phyloP scores from a whole-genome alignment of 2,113 vertebrate species.

The Indicator maculatus region DNA sequence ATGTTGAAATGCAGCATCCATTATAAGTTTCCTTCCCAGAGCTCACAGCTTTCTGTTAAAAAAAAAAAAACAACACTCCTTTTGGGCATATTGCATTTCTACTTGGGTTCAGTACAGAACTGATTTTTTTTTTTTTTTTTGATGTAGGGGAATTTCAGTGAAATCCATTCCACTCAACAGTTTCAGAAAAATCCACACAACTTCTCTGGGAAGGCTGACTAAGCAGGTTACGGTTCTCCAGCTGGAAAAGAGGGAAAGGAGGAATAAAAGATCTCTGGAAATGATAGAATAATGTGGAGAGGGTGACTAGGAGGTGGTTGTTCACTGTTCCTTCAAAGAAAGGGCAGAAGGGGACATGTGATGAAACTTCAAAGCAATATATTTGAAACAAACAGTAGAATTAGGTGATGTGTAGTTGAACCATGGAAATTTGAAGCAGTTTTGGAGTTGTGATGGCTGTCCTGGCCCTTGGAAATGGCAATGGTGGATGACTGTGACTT shows the following conservation, averaged over 20 bases:
- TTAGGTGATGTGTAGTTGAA: background rate
- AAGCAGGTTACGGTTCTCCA: background rate
- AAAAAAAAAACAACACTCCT: background rate
- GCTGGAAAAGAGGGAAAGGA: background rate
- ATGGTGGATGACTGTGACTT: background rate
- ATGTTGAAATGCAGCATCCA: background rate
- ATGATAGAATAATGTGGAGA: background rate
- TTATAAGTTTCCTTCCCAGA: background rate
- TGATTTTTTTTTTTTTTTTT: background rate
- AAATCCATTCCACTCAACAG: background rate
- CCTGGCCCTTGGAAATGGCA: background rate
- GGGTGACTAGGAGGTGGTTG: background rate
- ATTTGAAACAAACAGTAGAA: accelerated
- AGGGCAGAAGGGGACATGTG: accelerated
- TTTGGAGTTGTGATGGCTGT: background rate
- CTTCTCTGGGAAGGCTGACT: background rate
- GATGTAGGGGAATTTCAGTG: background rate
- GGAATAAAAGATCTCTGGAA: background rate
- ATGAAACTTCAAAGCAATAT: background rate
- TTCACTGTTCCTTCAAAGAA: background rate
- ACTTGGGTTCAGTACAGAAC: background rate
- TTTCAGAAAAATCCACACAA: background rate
- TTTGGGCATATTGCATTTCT: background rate
- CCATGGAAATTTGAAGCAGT: background rate
- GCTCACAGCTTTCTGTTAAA: background rate